Evolutionary conservation across 2,888 invertebrate species (phyloP).

Genomic region (Euplagia quadripunctaria): DNA sequence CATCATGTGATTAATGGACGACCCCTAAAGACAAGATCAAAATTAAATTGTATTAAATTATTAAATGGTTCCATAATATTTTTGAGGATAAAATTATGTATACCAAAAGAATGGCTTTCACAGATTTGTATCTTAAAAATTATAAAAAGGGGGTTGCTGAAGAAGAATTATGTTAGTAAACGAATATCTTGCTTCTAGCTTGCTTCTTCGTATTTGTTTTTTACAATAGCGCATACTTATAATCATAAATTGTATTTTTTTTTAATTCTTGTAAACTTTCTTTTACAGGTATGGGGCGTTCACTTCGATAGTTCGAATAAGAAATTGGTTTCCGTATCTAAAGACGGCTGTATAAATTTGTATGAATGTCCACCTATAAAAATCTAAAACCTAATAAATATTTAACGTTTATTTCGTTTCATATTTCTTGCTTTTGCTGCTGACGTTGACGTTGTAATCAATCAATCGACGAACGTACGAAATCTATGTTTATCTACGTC

Average conservation of each 20-base stretch:
- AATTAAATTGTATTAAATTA: background rate
- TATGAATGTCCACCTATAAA: slow-evolving; percentile 91
- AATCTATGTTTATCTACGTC: too few relatives aligned
- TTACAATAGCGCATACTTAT: too few relatives aligned
- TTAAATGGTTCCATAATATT: background rate
- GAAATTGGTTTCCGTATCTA: slow-evolving; percentile 95
- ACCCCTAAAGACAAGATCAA: too few relatives aligned
- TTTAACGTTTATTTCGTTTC: background rate
- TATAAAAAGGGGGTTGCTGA: background rate
- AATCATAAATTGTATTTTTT: too few relatives aligned
- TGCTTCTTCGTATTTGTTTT: too few relatives aligned
- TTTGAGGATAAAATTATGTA: background rate
- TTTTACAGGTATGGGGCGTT: slow-evolving; percentile 94
- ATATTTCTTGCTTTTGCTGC: background rate
- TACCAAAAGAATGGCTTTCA: background rate
- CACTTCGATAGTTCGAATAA: slow-evolving; percentile 93
- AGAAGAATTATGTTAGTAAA: too few relatives aligned
- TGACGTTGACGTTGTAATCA: background rate
- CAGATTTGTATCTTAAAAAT: background rate
- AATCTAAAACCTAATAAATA: background rate
- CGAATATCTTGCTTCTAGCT: too few relatives aligned
- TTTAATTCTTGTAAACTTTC: background rate
- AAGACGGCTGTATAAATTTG: slow-evolving; percentile 94
- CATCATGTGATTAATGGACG: too few relatives aligned
- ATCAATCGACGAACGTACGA: background rate